Evolutionary conservation across 1,140 invertebrate genomes (phyloP).

Genomic region (Ectropis grisescens): DNA sequence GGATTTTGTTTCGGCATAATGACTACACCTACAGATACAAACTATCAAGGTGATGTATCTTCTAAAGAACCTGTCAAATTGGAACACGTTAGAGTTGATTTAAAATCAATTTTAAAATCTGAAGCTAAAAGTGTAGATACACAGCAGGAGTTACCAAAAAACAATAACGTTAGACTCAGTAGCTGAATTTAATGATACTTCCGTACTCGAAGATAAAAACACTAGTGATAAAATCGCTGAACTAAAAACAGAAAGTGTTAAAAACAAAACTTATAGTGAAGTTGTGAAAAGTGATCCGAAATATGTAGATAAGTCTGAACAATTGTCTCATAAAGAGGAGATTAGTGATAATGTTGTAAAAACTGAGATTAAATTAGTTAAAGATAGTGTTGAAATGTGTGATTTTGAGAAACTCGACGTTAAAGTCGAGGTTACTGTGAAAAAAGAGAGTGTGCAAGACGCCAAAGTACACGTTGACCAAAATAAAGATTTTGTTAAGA

Average conservation of each 20-base stretch:
- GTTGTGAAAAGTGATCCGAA: constrained; percentile 10
- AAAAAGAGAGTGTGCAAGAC: constrained; percentile 15
- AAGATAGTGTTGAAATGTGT: constrained; percentile 26
- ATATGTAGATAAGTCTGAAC: constrained; percentile 8
- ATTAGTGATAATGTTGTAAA: constrained; percentile 19
- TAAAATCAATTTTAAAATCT: too few species aligned
- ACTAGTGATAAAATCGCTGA: constrained; percentile 8
- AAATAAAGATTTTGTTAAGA: constrained; percentile 13
- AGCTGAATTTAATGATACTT: too few species aligned
- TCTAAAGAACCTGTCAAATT: too few species aligned
- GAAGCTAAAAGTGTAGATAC: too few species aligned
- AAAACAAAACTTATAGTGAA: constrained; percentile 14
- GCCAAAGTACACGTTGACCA: constrained; percentile 43
- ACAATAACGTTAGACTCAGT: too few species aligned
- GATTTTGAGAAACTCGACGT: constrained; percentile 26
- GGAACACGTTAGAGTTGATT: too few species aligned
- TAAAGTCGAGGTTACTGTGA: constrained; percentile 25
- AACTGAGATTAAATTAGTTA: constrained; percentile 40
- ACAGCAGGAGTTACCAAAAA: too few species aligned
- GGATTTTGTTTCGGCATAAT: too few species aligned
- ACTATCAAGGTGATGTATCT: too few species aligned
- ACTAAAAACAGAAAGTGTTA: constrained; percentile 10
- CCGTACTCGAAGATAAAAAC: too few species aligned
- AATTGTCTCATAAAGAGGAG: constrained; percentile 29
- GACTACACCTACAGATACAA: too few species aligned